Evolutionary conservation across 2,113 vertebrate genomes (phyloP), one percentile per base, ranked within the genome.

Genomic region (Halcyon senegalensis): DNA sequence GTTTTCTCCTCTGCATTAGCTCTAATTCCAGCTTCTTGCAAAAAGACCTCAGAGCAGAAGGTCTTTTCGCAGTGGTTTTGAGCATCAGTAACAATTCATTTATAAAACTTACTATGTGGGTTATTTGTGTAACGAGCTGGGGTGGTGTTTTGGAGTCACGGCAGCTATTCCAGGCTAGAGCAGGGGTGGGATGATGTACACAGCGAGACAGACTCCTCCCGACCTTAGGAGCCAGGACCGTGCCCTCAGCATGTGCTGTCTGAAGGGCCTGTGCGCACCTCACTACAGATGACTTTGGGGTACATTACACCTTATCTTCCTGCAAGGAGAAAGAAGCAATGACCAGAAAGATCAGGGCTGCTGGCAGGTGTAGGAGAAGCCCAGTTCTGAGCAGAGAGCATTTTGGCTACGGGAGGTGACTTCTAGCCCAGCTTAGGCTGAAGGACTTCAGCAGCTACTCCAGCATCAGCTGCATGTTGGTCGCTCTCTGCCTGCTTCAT

Each of bases 1-100:
- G 4, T 2, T 50, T 28, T 16, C 37, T 28, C 23, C 10, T 21
- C 66, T 11, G 15, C 31, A 0, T 37, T 15, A 3, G 20, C 7
- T 37, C 66, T 60, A 25, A 59, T 55, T 72, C 39, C 39, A 1
- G 1, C 10, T 41, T 35, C 33, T 7, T 46, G 24, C 23, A 25
- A 13, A 51, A 51, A 51, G 50, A 51, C 50, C 50, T 8, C 50
- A 12, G 23, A 25, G 50, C 24, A 25, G 50, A 6, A 55, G 67
- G 44, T 39, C 62, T 46, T 60, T 10, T 74, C 72, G 78, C 81
- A 63, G 60, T 2, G 31, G 30, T 21, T 89, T 31, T 41, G 56
- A 84, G 46, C 77, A 30, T 56, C 60, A 27, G 2, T 79, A 64
- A 27, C 2, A n/a, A 63, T 39, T 87, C 13, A 10, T 63, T 84